These are phyloP conservation scores for Pimephales promelas DNA, from an alignment of 2,113 vertebrate species.

Conservation along the genomic window DNA sequence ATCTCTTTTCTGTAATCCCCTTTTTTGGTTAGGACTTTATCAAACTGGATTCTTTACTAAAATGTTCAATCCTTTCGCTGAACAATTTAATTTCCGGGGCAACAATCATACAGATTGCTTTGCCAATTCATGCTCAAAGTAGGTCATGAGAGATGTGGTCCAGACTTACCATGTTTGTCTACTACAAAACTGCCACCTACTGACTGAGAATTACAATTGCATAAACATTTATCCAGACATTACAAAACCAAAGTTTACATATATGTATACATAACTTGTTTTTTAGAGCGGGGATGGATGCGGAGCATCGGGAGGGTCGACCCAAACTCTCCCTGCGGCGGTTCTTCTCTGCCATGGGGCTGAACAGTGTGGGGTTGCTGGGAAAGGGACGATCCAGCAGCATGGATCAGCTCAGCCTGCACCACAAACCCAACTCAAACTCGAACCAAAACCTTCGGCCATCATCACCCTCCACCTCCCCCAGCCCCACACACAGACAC, in stretches of 20 bases:
- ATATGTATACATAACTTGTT: background rate
- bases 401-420: conserved; percentile 75
- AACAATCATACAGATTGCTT: conserved; percentile 15
- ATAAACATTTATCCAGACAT: background rate
- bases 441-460: background rate
- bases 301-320: conserved; percentile 44
- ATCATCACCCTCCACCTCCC: background rate
- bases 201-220: conserved; percentile 13
- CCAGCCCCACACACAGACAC: accelerated
- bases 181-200: conserved; percentile 40
- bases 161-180: background rate
- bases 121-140: conserved; percentile 41
- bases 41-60: conserved; percentile 26
- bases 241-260: background rate
- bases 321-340: conserved; percentile 74
- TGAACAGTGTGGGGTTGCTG: conserved; percentile 72
- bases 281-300: background rate
- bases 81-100: conserved; percentile 28
- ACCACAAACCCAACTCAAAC: background rate
- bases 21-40: conserved; percentile 6
- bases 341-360: conserved; percentile 80
- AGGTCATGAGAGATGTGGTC: conserved; percentile 43
- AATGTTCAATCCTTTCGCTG: background rate
- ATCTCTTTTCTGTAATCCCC: background rate
- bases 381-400: conserved; percentile 79